These are phyloP conservation scores for Tetramorium parvispinum DNA, from an alignment of 1,140 invertebrate species.

Conservation along the genomic window DNA sequence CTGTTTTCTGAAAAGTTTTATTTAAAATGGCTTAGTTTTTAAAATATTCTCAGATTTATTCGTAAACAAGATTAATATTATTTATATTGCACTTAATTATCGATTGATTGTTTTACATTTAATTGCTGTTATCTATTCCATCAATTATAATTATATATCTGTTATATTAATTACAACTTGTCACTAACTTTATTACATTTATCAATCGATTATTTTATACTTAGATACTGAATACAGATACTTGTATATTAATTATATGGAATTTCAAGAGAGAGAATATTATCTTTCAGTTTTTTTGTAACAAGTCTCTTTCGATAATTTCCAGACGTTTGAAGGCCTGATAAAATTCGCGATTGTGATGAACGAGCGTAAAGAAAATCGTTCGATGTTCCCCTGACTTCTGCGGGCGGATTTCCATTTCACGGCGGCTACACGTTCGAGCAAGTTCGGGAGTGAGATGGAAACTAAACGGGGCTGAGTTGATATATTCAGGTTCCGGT, in stretches of 20 bases:
- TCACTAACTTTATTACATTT: too few relatives aligned
- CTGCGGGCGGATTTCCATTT: slow-evolving; percentile 74
- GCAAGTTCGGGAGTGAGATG: slow-evolving; percentile 61
- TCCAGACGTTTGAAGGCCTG: background rate
- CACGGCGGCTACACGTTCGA: slow-evolving; percentile 67
- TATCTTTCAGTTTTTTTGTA: background rate
- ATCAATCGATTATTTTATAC: background rate
- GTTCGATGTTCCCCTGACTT: slow-evolving; percentile 43
- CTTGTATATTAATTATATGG: background rate
- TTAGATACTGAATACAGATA: background rate
- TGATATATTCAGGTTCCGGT: slow-evolving; percentile 75
- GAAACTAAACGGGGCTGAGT: slow-evolving; percentile 69
- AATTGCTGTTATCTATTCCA: background rate
- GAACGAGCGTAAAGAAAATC: slow-evolving; percentile 59
- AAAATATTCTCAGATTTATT: background rate
- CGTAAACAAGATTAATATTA: background rate
- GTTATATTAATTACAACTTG: too few relatives aligned
- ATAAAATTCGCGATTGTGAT: slow-evolving; percentile 29
- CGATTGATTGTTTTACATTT: background rate
- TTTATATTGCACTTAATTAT: background rate
- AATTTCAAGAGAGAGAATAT: background rate
- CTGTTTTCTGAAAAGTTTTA: background rate
- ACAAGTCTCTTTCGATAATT: background rate
- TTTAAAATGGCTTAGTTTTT: background rate
- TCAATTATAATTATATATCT: background rate